Conservation (phyloP, 92 coral and sea anemone species). For the Virgularia gustaviana region DNA sequence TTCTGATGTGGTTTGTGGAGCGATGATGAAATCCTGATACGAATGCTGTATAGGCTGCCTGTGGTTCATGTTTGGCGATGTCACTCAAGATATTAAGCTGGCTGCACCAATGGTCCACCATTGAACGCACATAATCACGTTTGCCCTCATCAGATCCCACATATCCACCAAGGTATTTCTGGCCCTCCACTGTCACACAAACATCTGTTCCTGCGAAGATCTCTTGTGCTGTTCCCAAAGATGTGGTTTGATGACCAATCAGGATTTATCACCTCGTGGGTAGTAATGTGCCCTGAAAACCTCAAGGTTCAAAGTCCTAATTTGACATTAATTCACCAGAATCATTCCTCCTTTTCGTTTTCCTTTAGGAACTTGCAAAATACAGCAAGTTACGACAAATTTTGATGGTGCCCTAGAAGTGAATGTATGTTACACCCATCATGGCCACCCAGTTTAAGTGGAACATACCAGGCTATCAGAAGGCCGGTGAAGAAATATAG, state of each 20-base stretch:
- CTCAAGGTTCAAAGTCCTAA: too few species aligned
- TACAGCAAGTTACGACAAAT: too few species aligned
- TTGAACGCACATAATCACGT: slow-evolving; percentile 19
- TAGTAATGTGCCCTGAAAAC: too few species aligned
- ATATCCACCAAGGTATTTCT: slow-evolving; percentile 31
- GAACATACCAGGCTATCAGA: slow-evolving; percentile 46
- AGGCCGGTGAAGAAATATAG: slow-evolving; percentile 37
- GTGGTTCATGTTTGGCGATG: slow-evolving; percentile 39
- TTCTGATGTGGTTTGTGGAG: slow-evolving; percentile 23
- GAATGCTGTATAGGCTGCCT: slow-evolving; percentile 46
- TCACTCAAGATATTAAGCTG: slow-evolving; percentile 16
- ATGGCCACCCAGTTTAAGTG: slow-evolving; percentile 43
- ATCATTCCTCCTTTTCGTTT: too few species aligned
- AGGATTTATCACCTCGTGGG: slow-evolving; percentile 31
- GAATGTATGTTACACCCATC: slow-evolving; percentile 40
- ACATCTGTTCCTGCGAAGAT: slow-evolving; percentile 36
- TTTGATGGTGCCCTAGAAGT: too few species aligned
- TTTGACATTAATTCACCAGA: too few species aligned
- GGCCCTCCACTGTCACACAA: slow-evolving; percentile 25
- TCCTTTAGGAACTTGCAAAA: too few species aligned
- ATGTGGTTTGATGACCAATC: slow-evolving; percentile 39
- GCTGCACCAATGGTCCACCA: slow-evolving; percentile 26
- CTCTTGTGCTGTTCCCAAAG: slow-evolving; percentile 10
- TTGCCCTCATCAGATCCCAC: slow-evolving; percentile 28
- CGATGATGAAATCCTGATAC: slow-evolving; percentile 30